These are phyloP conservation scores for Bombus waltoni DNA, from an alignment of 1,140 invertebrate genomes.

Conservation along the genomic window DNA sequence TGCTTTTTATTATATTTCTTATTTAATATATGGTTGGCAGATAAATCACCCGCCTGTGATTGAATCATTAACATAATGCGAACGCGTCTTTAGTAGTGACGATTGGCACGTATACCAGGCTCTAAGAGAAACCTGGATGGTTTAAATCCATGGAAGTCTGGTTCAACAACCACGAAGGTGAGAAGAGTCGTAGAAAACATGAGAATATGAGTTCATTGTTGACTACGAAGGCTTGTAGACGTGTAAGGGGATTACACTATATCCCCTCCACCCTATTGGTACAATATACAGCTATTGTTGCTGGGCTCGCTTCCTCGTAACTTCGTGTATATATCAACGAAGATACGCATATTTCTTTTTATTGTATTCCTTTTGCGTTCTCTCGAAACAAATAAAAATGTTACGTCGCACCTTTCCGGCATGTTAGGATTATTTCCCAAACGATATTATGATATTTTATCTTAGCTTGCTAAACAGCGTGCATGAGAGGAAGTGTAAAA, in stretches of 20 bases:
- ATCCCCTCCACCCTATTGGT: constrained; percentile 43
- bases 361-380: constrained; percentile 35
- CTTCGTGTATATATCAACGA: constrained; percentile 55
- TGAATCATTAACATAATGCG: constrained; percentile 40
- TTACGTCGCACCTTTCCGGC: not conserved
- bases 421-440: not conserved
- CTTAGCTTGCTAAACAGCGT: too few species aligned
- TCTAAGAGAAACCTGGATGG: constrained; percentile 25
- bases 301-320: constrained; percentile 60
- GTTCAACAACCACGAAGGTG: constrained; percentile 63
- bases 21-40: not conserved
- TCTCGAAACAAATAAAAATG: not conserved
- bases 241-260: constrained; percentile 62
- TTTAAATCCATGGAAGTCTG: constrained; percentile 45
- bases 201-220: constrained; percentile 70
- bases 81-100: constrained; percentile 36
- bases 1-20: not conserved
- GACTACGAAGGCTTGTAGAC: constrained; percentile 28
- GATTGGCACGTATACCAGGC: constrained; percentile 28
- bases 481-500: not conserved
- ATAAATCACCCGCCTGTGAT: constrained; percentile 19
- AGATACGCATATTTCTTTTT: constrained; percentile 59
- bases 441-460: not conserved
- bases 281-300: constrained; percentile 66
- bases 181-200: constrained; percentile 61